Base-by-base conservation (phyloP, 2,113 vertebrate genomes). In the Alouatta palliata region DNA sequence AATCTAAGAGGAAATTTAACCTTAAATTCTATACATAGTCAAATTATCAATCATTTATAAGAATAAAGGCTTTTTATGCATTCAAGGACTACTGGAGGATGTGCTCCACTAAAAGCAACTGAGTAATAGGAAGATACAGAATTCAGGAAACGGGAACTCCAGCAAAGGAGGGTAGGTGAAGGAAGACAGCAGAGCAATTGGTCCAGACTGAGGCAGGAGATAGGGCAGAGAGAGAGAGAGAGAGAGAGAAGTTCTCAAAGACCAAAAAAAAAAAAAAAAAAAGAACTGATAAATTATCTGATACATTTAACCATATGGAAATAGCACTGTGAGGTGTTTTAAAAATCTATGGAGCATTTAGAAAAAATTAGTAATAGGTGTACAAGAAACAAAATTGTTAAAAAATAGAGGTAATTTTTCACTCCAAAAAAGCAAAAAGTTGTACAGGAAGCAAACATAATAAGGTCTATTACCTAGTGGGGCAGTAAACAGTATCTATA, bases 351-450 rank as follows among this genome's bases (percentile, higher is more conserved):
- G 56, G n/a, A 30, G 8, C 20, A 66, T 92, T 90, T 92, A 89
- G 77, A 86, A 95, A 94, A 80, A 86, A 68, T 43, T 64, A 86
- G 6, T 58, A 61, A 54, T 61, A 76, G 8, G 43, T 32, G 0
- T 73, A 75, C 8, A 90, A 19, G n/a, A 80, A 97, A 95, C 4
- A 77, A 92, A 82, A 8, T 56, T 71, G 81, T 76, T 94, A 58
- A 75, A 84, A 95, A 94, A 52, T 1, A 1, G 71, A 90, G 17
- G 32, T 52, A 90, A 77, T 94, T 86, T 97, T 37, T 79, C 95
- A 79, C 30, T 43, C 25, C 16, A 12, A 58, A 40, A 87, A 89
- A 94, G 45, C 30, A 81, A 94, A 96, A 56, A 13, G 6, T 20
- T 91, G 23, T 64, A 64, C 35, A 40, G 76, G 47, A 88, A 73